A percentile compares a stretch with the other conserved stretches of the same genome.
These are phyloP conservation scores for Calidris pugnax DNA, from an alignment of 2,113 vertebrate species.

Conservation along the genomic window DNA sequence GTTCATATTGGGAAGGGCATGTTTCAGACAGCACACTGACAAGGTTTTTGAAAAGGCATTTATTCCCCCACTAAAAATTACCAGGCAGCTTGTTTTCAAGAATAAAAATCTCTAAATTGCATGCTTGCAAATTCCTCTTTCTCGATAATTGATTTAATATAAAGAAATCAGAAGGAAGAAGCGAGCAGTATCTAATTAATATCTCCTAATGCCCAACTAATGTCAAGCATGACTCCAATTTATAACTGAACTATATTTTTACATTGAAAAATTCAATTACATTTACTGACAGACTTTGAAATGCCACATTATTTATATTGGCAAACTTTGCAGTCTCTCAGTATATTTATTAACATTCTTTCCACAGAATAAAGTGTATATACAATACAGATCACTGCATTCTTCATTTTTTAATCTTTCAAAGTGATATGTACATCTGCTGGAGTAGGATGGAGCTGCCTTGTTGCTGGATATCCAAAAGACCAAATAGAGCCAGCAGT, in stretches of 20 bases:
- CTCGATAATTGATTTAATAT: constrained; percentile 68
- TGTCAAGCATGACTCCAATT: constrained; percentile 74
- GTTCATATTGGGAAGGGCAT: constrained; percentile 63
- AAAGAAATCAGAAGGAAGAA: constrained; percentile 57
- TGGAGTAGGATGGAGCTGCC: constrained; percentile 21
- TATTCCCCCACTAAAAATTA: constrained; percentile 69
- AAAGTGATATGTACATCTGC: constrained; percentile 69
- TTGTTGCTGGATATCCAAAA: constrained; percentile 57
- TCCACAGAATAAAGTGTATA: constrained; percentile 69
- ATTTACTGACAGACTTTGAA: constrained; percentile 79
- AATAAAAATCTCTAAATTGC: constrained; percentile 71
- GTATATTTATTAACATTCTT: constrained; percentile 78
- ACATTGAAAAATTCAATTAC: constrained; percentile 79
- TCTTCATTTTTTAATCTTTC: constrained; percentile 77
- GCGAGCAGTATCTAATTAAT: constrained; percentile 74
- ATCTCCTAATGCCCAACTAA: constrained; percentile 75
- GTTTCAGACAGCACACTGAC: constrained; percentile 70
- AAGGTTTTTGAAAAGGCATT: constrained; percentile 65
- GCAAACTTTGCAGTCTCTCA: constrained; percentile 70
- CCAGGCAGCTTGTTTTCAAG: constrained; percentile 64
- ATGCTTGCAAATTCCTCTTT: constrained; percentile 66
- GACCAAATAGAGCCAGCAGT: constrained; percentile 48
- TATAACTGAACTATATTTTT: constrained; percentile 76
- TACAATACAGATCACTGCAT: constrained; percentile 76
- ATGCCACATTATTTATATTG: constrained; percentile 77